Percentiles rank a stretch among this genome's conserved stretches.
Evolutionary conservation across 35 echinoderm and acorn worm species (phyloP).

Genomic region (Heliocidaris tuberculata): DNA sequence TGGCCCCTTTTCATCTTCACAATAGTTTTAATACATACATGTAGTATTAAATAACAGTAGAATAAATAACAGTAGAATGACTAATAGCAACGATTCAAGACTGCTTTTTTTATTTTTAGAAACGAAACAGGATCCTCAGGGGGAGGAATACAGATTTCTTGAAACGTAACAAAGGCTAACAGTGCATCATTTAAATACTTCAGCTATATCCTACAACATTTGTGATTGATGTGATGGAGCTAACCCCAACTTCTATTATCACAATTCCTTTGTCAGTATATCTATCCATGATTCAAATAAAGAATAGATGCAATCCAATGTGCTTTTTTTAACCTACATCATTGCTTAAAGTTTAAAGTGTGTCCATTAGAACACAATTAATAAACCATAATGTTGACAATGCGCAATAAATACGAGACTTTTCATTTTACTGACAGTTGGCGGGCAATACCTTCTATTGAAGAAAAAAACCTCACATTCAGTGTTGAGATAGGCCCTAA

Average conservation of each 20-base stretch:
- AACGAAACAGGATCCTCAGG: not conserved
- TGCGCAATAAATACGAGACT: not conserved
- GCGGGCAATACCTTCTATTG: not conserved
- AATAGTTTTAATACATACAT: not conserved
- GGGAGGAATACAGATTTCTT: too few relatives aligned
- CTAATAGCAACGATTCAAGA: not conserved
- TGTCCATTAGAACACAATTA: not conserved
- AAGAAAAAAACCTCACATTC: not conserved
- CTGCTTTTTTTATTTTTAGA: not conserved
- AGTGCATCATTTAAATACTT: too few relatives aligned
- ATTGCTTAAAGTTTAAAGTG: not conserved
- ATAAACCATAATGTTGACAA: not conserved
- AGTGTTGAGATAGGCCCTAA: not conserved
- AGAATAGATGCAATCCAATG: too few relatives aligned
- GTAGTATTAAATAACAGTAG: not conserved
- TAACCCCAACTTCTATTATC: not conserved
- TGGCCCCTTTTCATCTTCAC: not conserved
- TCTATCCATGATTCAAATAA: too few relatives aligned
- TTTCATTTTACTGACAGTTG: too few relatives aligned
- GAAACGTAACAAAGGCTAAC: too few relatives aligned
- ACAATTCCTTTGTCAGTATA: too few relatives aligned
- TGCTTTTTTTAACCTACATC: not conserved
- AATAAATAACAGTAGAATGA: not conserved
- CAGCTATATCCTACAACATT: not conserved
- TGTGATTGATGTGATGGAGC: not conserved